These are phyloP conservation scores for Hozukius guyotensis DNA, from an alignment of 2,797 vertebrate species.

Conservation along the genomic window DNA sequence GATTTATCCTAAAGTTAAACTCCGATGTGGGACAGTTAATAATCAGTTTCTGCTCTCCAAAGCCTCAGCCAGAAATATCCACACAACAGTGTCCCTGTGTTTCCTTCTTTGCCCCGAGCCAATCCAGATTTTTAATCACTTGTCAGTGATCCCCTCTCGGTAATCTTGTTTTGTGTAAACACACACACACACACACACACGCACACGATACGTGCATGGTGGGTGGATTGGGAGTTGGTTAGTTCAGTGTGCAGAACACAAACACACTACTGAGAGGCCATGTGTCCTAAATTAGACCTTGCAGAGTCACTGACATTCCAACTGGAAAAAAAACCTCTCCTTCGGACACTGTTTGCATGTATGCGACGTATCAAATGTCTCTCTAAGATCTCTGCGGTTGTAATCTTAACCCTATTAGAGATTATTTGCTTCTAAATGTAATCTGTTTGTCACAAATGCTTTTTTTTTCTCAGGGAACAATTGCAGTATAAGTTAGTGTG, in stretches of 20 bases:
- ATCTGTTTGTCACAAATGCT: background rate
- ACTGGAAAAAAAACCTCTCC: constrained; percentile 15
- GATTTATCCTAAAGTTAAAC: constrained; percentile 19
- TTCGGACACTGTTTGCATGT: background rate
- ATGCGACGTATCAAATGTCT: constrained; percentile 26
- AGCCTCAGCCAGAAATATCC: constrained; percentile 38
- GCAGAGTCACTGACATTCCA: constrained; percentile 45
- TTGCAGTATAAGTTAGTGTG: background rate
- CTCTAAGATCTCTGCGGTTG: background rate
- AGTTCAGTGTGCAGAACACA: constrained; percentile 30
- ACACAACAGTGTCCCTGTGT: constrained; percentile 19
- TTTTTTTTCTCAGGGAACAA: background rate
- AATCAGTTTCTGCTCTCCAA: constrained; percentile 43
- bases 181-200: background rate
- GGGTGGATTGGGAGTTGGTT: constrained; percentile 29
- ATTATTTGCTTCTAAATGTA: background rate
- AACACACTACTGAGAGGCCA: constrained; percentile 48
- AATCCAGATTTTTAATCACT: constrained; percentile 51
- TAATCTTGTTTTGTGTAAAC: constrained; percentile 68
- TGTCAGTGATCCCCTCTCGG: constrained; percentile 49
- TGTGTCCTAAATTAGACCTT: constrained; percentile 69
- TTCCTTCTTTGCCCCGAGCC: constrained; percentile 24
- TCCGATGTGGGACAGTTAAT: constrained; percentile 32
- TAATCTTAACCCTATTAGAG: constrained; percentile 9
- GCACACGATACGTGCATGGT: constrained; percentile 11